Evolutionary conservation across 2,113 vertebrate genomes (phyloP), one percentile per base, ranked within the genome.

Genomic region (Gymnorhina tibicen): DNA sequence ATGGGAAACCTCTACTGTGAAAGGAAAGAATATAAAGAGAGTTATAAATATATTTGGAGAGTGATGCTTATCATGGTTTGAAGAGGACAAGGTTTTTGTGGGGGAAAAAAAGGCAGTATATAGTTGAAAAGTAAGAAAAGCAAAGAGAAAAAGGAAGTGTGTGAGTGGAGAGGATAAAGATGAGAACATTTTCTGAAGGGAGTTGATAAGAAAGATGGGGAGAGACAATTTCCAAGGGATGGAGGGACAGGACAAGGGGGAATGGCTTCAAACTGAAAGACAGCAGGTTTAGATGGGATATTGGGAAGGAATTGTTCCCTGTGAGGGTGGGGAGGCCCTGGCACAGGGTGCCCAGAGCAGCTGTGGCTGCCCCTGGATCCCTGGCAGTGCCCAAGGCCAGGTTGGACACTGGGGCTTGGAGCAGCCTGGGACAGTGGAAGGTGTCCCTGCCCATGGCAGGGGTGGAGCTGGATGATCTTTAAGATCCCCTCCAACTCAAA

Each of bases 381-480:
- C 58, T 84, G 68, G 47, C 10, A 73, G 33, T 84, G 81, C 0
- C 21, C 60, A 30, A 24, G 30, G 30, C 35, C 42, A 66, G 70
- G 52, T 0, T 76, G 52, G 64, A 46, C 32, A 39, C 0, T 35
- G 37, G 62, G 24, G 13, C 19, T 66, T 2, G 30, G 68, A 53
- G 21, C 52, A 50, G 5, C 52, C 60, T 85, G 73, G 46, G 18
- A 8, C 12, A 44, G 28, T 33, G 55, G 46, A 0, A 70, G 47
- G 16, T 28, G 72, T n/a, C 46, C 41, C 64, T 68, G 63, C 53
- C 35, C 83, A 52, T 22, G 37, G 46, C 32, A 52, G 32, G 27
- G 44, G 9, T 28, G 63, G 63, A 0, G 12, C 22, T 16, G 37
- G 44, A 1, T 7, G 44, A 1, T 0, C 3, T 47, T 42, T n/a